These are phyloP conservation scores for Bos taurus DNA, from an alignment of 2,113 vertebrate species.

Conservation along the genomic window DNA sequence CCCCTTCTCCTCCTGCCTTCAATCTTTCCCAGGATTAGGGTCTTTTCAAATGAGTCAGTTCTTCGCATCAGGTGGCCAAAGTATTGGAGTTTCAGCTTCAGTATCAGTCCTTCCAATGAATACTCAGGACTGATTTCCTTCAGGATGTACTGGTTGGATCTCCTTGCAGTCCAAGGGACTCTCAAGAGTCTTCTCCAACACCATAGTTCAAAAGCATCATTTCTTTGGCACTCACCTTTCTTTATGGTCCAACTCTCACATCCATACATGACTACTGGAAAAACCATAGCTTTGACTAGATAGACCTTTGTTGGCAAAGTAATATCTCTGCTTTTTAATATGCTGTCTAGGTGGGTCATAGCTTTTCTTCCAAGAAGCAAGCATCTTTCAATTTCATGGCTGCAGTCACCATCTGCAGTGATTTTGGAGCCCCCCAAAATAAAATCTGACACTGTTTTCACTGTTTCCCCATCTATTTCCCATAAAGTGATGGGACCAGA, in stretches of 20 bases:
- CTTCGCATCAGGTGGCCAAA: background rate
- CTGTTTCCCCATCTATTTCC: background rate
- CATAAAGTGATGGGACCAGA: background rate
- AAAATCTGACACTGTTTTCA: background rate
- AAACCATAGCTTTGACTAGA: background rate
- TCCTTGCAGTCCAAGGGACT: background rate
- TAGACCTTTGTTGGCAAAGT: background rate
- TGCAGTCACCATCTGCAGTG: background rate
- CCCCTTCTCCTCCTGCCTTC: background rate
- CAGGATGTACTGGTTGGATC: background rate
- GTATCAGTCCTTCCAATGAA: background rate
- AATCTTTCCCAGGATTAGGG: background rate
- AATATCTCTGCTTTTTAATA: background rate
- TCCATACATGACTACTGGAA: background rate
- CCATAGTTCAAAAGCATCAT: background rate
- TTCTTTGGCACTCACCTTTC: background rate
- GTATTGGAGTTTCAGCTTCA: background rate
- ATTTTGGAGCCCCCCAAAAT: background rate
- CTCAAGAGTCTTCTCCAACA: background rate
- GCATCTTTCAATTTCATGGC: background rate
- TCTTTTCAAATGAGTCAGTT: background rate
- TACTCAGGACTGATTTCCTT: background rate
- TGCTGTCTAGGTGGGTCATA: background rate
- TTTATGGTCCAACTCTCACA: background rate
- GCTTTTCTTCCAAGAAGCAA: background rate